Conservation (phyloP, 2,113 vertebrate genomes). For the Scophthalmus maximus region DNA sequence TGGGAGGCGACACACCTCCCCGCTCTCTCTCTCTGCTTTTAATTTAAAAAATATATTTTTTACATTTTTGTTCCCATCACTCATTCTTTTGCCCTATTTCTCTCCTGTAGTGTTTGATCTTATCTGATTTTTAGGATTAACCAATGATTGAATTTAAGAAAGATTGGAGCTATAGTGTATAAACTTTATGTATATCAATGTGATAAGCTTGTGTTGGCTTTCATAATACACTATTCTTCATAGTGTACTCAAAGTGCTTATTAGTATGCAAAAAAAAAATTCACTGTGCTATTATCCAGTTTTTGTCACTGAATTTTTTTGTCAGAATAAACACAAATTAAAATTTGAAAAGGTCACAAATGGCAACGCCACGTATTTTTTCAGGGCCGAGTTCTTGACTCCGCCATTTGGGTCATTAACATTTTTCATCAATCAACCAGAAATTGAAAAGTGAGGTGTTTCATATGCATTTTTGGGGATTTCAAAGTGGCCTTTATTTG, state of each 20-base stretch:
- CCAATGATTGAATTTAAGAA: too few species aligned
- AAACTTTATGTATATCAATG: background rate
- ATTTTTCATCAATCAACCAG: background rate
- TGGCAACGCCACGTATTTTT: too few species aligned
- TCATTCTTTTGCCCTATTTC: background rate
- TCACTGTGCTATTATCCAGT: background rate
- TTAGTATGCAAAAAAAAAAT: too few species aligned
- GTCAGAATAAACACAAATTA: background rate
- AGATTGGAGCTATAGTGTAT: background rate
- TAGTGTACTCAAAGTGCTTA: too few species aligned
- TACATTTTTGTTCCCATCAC: conserved; percentile 1
- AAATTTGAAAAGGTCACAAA: background rate
- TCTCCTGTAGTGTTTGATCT: background rate
- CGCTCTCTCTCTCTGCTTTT: background rate
- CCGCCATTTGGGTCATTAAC: background rate
- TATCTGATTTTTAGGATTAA: too few species aligned
- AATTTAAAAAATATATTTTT: too few species aligned
- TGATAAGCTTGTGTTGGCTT: background rate
- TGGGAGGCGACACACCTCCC: conserved; percentile 7
- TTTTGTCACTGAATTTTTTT: too few species aligned
- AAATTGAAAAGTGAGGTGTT: too few species aligned
- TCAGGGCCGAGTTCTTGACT: background rate
- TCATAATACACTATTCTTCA: too few species aligned
- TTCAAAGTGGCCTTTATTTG: background rate
- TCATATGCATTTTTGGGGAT: background rate